These are phyloP conservation scores for Euleptes europaea DNA, from an alignment of 2,113 vertebrate genomes.

Conservation along the genomic window DNA sequence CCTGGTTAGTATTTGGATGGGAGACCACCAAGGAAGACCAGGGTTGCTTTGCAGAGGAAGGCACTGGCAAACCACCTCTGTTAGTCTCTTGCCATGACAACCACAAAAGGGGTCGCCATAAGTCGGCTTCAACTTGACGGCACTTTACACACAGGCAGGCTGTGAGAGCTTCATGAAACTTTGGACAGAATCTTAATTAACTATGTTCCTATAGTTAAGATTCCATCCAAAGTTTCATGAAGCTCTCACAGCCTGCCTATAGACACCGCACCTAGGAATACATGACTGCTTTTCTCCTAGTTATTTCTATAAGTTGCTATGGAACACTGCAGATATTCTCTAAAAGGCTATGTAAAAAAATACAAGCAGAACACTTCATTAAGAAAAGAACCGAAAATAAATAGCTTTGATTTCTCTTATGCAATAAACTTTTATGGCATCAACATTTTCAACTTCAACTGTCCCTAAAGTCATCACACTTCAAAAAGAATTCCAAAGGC, in stretches of 20 bases:
- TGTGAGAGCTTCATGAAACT: too few species aligned
- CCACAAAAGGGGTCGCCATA: too few species aligned
- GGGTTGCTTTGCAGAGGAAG: too few species aligned
- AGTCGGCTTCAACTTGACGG: too few species aligned
- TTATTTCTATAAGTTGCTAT: not conserved
- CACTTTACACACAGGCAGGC: too few species aligned
- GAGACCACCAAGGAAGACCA: too few species aligned
- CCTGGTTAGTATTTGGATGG: too few species aligned
- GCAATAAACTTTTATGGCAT: not conserved
- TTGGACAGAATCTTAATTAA: too few species aligned
- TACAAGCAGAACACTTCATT: not conserved
- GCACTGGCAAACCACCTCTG: too few species aligned
- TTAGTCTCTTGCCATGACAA: too few species aligned
- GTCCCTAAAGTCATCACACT: not conserved
- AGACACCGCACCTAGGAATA: not conserved
- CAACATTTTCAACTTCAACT: not conserved
- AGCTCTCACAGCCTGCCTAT: not conserved
- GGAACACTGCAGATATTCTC: not conserved
- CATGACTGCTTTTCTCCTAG: not conserved
- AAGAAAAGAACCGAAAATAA: not conserved
- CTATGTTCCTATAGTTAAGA: not conserved
- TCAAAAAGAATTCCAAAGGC: not conserved
- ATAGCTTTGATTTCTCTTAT: not conserved
- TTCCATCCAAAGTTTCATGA: not conserved
- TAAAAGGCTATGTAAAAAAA: not conserved